phyloP scores from a whole-genome alignment of 30 jellyfish, hydroid and myxozoan genomes.

The Pseudorhiza aurosa region DNA sequence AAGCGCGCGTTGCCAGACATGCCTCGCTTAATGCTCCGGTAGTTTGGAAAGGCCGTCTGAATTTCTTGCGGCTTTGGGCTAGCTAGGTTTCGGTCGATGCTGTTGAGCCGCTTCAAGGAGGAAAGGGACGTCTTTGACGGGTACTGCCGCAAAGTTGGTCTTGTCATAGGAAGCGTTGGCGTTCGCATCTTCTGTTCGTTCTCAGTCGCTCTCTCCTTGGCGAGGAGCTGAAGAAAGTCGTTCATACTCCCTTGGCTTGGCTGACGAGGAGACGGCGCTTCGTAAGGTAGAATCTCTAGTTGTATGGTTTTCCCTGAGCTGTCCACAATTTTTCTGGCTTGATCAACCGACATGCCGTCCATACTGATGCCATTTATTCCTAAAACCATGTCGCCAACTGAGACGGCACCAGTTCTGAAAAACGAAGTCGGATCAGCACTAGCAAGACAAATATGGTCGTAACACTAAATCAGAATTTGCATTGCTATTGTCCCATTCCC shows the following conservation, averaged over 20 bases:
- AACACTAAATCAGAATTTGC: no score
- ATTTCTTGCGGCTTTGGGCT: constrained; percentile 28
- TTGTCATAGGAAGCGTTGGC: constrained; percentile 18
- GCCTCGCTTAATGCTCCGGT: constrained; percentile 54
- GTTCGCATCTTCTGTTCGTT: constrained; percentile 23
- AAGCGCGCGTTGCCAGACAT: constrained; percentile 10
- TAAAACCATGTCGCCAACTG: constrained; percentile 77
- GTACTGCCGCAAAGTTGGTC: constrained; percentile 47
- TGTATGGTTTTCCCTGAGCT: constrained; percentile 51
- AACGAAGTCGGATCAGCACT: no score
- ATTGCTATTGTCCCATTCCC: not conserved
- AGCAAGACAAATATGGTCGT: no score
- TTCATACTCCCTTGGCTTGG: constrained; percentile 26
- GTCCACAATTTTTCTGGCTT: constrained; percentile 67
- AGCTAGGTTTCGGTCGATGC: constrained; percentile 20
- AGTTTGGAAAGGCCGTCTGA: constrained; percentile 21
- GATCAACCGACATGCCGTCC: constrained; percentile 78
- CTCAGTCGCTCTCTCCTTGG: constrained; percentile 25
- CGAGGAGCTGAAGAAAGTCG: constrained; percentile 37
- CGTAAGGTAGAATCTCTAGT: constrained; percentile 29
- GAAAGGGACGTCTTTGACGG: constrained; percentile 59
- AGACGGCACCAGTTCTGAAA: constrained; percentile 58
- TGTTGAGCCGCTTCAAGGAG: constrained; percentile 46
- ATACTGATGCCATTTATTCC: constrained; percentile 73
- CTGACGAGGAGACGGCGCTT: constrained; percentile 5